These are phyloP conservation scores for Catharus ustulatus DNA, from an alignment of 2,797 vertebrate species.

Conservation along the genomic window DNA sequence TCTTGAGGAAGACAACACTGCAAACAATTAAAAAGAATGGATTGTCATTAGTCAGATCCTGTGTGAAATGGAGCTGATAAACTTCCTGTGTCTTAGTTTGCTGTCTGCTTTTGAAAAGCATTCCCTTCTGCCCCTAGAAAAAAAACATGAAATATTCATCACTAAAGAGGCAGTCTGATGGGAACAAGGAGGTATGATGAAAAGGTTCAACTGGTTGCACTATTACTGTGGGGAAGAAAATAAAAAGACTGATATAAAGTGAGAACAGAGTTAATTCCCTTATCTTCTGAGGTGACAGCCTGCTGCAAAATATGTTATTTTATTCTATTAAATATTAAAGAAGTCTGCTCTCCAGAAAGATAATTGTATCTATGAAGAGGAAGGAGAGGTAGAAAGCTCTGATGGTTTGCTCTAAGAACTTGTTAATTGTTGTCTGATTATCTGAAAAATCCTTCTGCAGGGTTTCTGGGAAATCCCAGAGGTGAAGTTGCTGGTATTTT, in stretches of 20 bases:
- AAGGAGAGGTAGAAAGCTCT: not conserved
- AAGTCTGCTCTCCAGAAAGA: not conserved
- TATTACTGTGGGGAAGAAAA: not conserved
- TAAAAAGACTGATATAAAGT: not conserved
- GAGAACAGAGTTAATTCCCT: not conserved
- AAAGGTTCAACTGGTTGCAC: not conserved
- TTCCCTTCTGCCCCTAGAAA: not conserved
- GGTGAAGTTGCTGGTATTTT: not conserved
- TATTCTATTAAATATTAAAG: not conserved
- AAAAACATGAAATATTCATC: not conserved
- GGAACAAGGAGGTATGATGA: not conserved
- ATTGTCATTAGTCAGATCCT: not conserved
- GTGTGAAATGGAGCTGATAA: not conserved
- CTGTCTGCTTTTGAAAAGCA: not conserved
- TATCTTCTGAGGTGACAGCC: not conserved
- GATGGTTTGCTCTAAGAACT: not conserved
- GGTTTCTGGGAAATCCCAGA: not conserved
- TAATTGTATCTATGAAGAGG: not conserved
- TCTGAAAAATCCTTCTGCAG: not conserved
- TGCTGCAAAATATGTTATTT: not conserved
- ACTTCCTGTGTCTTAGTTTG: not conserved
- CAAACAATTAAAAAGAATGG: not conserved
- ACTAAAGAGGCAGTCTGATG: not conserved
- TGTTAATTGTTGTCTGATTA: not conserved
- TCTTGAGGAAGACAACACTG: not conserved